Evolutionary conservation across 2,888 invertebrate species (phyloP), one percentile per base, ranked within the genome.

Genomic region (Apantesis nais): DNA sequence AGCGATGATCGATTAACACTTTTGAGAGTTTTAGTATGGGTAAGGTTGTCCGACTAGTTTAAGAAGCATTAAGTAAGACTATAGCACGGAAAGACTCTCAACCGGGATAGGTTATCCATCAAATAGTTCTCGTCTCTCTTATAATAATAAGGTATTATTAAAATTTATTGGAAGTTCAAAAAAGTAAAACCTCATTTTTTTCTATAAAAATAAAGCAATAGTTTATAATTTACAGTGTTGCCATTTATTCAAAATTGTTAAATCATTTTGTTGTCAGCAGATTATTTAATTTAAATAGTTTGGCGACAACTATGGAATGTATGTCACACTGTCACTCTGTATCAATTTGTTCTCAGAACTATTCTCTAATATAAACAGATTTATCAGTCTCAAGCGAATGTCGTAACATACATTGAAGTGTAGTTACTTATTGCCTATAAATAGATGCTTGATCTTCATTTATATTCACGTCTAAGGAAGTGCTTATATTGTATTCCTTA

Each of bases 1-100:
- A 90, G 79, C 78, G 84, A 89, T 92, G 91, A 92, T 92, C 90
- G 92, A 92, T 92, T 89, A 92, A 88, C 86, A 88, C 88, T 91
- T 85, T 78, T 74, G 85, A 84, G 87, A 87, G 85, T 89, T 88
- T 86, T 87, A 91, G 89, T 89, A 87, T 85, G 86, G 83, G 80
- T 84, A 91, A 92, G 88, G 92, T 93, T 85, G 88, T 86, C 87
- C 85, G 86, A 76, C 84, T 83, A 86, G 88, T 89, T 85, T 86
- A 83, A 84, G 86, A 85, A 86, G 83, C 85, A 86, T 86, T 91
- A 89, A 91, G 90, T 92, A 91, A 92, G 92, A 92, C 90, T 92
- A 76, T 82, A 80, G 83, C 77, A 76, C 77, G 78, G 85, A 87
- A 90, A 89, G 87, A 88, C 85, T 86, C 85, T 80, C 82, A 79